These are phyloP conservation scores for Hyposoter dolosus DNA, from an alignment of 2,888 invertebrate species.

Conservation along the genomic window DNA sequence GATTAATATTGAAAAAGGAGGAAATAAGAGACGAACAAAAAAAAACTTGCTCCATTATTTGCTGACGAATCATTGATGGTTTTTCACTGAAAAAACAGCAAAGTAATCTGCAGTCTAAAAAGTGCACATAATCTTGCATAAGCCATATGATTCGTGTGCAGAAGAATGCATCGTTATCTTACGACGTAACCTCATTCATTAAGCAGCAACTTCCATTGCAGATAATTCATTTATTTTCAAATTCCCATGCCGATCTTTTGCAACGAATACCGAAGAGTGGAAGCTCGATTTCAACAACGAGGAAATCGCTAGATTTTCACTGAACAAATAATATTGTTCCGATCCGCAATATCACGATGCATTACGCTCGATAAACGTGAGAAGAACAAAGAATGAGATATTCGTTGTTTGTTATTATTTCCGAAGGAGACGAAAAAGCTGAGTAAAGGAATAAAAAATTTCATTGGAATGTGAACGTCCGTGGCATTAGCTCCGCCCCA, in stretches of 20 bases:
- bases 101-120: not conserved
- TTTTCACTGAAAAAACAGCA: not conserved
- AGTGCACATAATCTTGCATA: not conserved
- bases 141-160: not conserved
- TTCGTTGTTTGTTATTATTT: not conserved
- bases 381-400: constrained; percentile 15
- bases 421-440: constrained; percentile 18
- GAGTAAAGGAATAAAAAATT: constrained; percentile 14
- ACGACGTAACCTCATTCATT: not conserved
- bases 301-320: not conserved
- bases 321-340: not conserved
- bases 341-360: constrained; percentile 4
- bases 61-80: not conserved
- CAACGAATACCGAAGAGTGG: not conserved
- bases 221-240: not conserved
- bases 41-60: not conserved
- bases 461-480: constrained; percentile 61
- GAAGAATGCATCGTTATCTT: not conserved
- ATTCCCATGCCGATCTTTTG: not conserved
- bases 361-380: constrained; percentile 4
- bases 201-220: constrained; percentile 1
- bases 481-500: constrained; percentile 43
- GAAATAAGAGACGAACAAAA: not conserved
- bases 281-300: not conserved
- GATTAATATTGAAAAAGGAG: not conserved